These are phyloP conservation scores for Montipora sp. DNA, from an alignment of 64 coral and sea anemone genomes.

Conservation along the genomic window DNA sequence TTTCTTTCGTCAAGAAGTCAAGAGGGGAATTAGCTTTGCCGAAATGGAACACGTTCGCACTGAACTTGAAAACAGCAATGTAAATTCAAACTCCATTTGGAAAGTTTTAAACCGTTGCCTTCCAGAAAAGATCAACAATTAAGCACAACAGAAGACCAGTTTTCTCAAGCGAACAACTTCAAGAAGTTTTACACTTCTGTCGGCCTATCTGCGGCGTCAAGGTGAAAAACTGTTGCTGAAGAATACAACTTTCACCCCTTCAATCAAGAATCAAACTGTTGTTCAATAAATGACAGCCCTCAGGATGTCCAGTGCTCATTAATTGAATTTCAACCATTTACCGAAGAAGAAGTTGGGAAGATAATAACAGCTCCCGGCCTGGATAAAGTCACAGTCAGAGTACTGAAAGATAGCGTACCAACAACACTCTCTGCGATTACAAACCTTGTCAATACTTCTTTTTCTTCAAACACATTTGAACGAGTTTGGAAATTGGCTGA, in stretches of 20 bases:
- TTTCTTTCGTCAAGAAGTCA: constrained; percentile 79
- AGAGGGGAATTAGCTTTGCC: constrained; percentile 60
- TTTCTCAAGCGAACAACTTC: constrained; percentile 67
- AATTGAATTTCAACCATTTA: constrained; percentile 54
- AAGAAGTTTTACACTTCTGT: constrained; percentile 74
- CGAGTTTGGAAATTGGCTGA: constrained; percentile 53
- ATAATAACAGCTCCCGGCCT: constrained; percentile 48
- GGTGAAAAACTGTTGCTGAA: constrained; percentile 48
- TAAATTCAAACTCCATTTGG: constrained; percentile 73
- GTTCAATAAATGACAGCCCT: background rate
- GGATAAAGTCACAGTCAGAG: constrained; percentile 53
- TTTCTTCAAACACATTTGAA: constrained; percentile 42
- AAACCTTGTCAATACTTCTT: constrained; percentile 34
- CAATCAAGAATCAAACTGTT: background rate
- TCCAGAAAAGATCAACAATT: constrained; percentile 37
- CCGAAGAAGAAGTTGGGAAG: constrained; percentile 33
- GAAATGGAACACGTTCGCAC: constrained; percentile 67
- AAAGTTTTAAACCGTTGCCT: constrained; percentile 73
- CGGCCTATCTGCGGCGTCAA: constrained; percentile 47
- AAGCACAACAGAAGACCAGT: constrained; percentile 42
- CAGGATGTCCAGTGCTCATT: background rate
- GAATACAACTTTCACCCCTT: constrained; percentile 17
- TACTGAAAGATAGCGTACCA: constrained; percentile 66
- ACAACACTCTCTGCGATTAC: constrained; percentile 31
- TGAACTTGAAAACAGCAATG: constrained; percentile 57